Evolutionary conservation across 1,140 invertebrate genomes (phyloP).

Genomic region (Lineus longissimus): DNA sequence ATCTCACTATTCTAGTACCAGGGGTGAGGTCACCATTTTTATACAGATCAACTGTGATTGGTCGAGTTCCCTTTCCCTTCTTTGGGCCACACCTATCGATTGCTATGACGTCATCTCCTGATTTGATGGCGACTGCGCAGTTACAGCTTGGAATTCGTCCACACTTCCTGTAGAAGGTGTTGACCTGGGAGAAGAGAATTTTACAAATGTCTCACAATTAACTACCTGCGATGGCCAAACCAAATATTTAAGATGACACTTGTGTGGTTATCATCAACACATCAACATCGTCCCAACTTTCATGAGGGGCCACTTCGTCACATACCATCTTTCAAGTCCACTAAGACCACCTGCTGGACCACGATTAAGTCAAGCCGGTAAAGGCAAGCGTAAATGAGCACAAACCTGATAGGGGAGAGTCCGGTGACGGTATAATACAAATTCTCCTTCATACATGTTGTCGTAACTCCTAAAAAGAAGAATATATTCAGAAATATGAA

Average conservation of each 20-base stretch:
- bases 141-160: constrained; percentile 36
- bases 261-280: no score
- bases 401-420: constrained; percentile 1
- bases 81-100: constrained; percentile 31
- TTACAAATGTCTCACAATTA: not conserved
- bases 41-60: constrained; percentile 21
- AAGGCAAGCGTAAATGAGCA: no score
- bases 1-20: constrained; percentile 29
- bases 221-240: no score
- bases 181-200: constrained; percentile 13
- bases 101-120: constrained; percentile 48
- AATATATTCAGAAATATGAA: not conserved
- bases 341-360: no score
- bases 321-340: no score
- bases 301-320: no score
- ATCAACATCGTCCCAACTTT: no score
- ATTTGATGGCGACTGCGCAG: constrained; percentile 45
- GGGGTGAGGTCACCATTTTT: constrained; percentile 36
- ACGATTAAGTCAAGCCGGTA: no score
- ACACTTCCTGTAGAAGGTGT: constrained; percentile 25
- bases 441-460: constrained; percentile 45
- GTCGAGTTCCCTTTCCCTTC: not conserved
- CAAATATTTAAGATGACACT: no score
- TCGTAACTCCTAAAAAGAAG: constrained; percentile 35
- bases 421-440: constrained; percentile 41